Conservation (phyloP, 2,797 vertebrate species). For the Nasua narica region DNA sequence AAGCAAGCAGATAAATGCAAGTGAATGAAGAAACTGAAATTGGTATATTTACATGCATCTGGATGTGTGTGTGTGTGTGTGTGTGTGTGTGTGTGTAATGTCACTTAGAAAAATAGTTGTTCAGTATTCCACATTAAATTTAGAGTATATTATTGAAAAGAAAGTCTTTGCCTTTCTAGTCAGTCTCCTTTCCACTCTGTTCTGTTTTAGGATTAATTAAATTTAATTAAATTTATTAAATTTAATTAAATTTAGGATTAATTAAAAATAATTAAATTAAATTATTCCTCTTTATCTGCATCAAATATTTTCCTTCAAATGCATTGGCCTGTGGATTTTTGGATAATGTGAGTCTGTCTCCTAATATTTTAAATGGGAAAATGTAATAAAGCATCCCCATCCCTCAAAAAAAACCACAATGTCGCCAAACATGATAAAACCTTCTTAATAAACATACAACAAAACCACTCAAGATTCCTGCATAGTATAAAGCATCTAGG, state of each 20-base stretch:
- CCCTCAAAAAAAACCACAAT: background rate
- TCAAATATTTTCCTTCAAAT: background rate
- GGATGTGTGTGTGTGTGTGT: background rate
- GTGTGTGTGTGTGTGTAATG: background rate
- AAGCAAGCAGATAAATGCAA: background rate
- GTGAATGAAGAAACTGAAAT: background rate
- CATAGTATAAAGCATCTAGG: background rate
- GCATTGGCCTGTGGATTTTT: background rate
- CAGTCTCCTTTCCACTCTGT: background rate
- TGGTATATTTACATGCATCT: background rate
- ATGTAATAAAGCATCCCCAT: background rate
- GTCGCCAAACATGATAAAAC: background rate
- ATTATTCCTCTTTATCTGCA: background rate
- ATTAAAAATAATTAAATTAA: no score
- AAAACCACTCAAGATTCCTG: background rate
- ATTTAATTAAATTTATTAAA: no score
- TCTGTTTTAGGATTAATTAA: background rate
- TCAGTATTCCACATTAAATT: background rate
- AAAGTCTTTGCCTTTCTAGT: background rate
- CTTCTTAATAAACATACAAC: background rate
- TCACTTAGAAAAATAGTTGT: background rate
- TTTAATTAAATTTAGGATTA: background rate
- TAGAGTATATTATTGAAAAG: background rate
- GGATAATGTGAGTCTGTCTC: background rate
- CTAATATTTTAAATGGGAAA: background rate